phyloP scores from a whole-genome alignment of 2,888 invertebrate genomes.

The Hirtodrosophila duncani region DNA sequence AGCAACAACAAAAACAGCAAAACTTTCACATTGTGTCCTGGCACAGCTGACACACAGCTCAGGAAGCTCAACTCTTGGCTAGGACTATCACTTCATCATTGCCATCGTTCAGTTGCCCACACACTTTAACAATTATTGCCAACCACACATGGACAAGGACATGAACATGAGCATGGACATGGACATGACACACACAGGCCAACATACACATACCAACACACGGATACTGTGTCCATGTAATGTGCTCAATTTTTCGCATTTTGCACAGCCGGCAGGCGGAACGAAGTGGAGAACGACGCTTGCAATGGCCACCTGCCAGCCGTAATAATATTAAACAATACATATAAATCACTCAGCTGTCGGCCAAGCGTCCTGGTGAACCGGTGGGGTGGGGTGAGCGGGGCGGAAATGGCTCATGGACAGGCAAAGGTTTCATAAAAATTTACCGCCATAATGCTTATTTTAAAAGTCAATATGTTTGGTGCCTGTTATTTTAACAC shows the following conservation, averaged over 20 bases:
- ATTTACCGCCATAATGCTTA: constrained; percentile 71
- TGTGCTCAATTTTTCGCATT: constrained; percentile 72
- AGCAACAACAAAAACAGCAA: constrained; percentile 22
- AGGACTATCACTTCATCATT: constrained; percentile 50
- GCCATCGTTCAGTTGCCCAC: constrained; percentile 40
- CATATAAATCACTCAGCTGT: constrained; percentile 70
- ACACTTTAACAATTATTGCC: constrained; percentile 68
- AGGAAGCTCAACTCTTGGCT: constrained; percentile 10
- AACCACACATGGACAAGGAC: constrained; percentile 46
- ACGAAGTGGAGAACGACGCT: constrained; percentile 29
- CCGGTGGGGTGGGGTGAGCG: constrained; percentile 4
- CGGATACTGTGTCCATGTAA: constrained; percentile 44
- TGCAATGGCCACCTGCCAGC: constrained; percentile 56
- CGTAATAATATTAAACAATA: constrained; percentile 71
- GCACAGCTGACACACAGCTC: no score
- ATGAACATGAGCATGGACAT: constrained; percentile 18
- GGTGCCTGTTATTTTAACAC: constrained; percentile 71
- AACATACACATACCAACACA: no score
- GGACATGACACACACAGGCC: constrained; percentile 24
- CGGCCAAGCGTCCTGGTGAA: constrained; percentile 31
- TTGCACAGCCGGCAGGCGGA: constrained; percentile 58
- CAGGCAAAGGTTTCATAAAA: constrained; percentile 64
- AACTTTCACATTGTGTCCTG: constrained; percentile 36
- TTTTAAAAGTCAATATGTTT: constrained; percentile 72
- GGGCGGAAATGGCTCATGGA: constrained; percentile 36